Base-by-base conservation (phyloP, 2,888 invertebrate genomes). In the Fragum fragum region DNA sequence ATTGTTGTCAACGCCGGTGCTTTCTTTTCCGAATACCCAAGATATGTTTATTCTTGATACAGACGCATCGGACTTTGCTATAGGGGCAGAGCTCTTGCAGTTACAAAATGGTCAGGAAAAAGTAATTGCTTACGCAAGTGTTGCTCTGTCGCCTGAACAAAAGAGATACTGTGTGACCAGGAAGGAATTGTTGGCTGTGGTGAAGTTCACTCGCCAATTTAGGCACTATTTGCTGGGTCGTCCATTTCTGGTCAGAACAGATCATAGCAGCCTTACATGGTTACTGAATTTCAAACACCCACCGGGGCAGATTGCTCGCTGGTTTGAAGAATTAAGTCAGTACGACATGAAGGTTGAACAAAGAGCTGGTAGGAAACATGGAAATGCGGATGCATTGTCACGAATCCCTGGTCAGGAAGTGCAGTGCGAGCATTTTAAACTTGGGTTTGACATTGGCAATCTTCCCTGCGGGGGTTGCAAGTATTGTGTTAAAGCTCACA, bases 81-180 rank as follows among this genome's bases (percentile, higher is more conserved):
- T 88, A 21, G 88, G 86, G 9, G 78, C 79, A 11, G 83, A 76
- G 23, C 73, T 85, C 2, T 61, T 69, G 14, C 87, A 88, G 52
- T 55, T 88, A 0, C 84, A 87, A 69, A 69, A 76, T 16, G 83
- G 79, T 0, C 18, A 73, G 6, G 88, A 84, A 57, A 78, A 59
- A n/a, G 82, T 79, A 6, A 79, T 88, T 9, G 68, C 86, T 0
- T 87, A 82, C 69, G 74, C 77, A 1, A 84, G 86, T 26, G 76
- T 78, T n/a, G 52, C 82, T 1, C 52, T 88, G 18, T 53, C 77
- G 3, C 69, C 73, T 9, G 83, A 69, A 57, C 88, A 88, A 39
- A 28, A 61, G 21, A 70, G 53, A 5, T 88, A 88, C 55, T 88
- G 83, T 53, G 83, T 79, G 1, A 85, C 88, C 0, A 63, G 81